phyloP scores from a whole-genome alignment of 2,888 invertebrate genomes.

The Carpatolechia fugitivella region DNA sequence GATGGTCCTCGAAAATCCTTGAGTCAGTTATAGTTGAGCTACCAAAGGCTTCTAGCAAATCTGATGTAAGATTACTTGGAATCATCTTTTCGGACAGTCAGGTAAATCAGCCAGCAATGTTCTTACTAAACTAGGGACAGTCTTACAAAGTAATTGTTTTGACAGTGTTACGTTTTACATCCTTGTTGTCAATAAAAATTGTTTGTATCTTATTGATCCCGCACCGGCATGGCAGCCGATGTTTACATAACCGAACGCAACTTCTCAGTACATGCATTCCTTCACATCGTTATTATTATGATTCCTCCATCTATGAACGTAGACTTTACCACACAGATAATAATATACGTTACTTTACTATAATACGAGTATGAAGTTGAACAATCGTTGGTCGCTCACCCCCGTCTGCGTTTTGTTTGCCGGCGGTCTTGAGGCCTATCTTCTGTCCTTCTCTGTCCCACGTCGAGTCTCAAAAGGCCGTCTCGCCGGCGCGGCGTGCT shows the following conservation, averaged over 20 bases:
- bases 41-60: too few species aligned
- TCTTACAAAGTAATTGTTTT: too few species aligned
- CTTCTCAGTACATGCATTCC: slow-evolving; percentile 55
- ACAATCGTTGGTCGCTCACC: slow-evolving; percentile 65
- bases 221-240: slow-evolving; percentile 13
- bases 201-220: too few species aligned
- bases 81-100: too few species aligned
- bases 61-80: too few species aligned
- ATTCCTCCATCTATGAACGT: slow-evolving; percentile 47
- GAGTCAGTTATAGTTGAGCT: too few species aligned
- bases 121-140: too few species aligned
- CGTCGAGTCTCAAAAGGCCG: slow-evolving; percentile 43
- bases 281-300: slow-evolving; percentile 54
- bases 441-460: slow-evolving; percentile 51
- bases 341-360: too few species aligned
- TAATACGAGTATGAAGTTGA: slow-evolving; percentile 51
- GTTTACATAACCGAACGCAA: slow-evolving; percentile 47
- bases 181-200: too few species aligned
- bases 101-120: too few species aligned
- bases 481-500: slow-evolving; percentile 44
- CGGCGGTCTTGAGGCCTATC: slow-evolving; percentile 48
- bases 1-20: too few species aligned
- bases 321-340: slow-evolving; percentile 41
- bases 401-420: slow-evolving; percentile 56
- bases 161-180: too few species aligned